Conservation (phyloP, 2,888 invertebrate species). For the Augiades crinisus region DNA sequence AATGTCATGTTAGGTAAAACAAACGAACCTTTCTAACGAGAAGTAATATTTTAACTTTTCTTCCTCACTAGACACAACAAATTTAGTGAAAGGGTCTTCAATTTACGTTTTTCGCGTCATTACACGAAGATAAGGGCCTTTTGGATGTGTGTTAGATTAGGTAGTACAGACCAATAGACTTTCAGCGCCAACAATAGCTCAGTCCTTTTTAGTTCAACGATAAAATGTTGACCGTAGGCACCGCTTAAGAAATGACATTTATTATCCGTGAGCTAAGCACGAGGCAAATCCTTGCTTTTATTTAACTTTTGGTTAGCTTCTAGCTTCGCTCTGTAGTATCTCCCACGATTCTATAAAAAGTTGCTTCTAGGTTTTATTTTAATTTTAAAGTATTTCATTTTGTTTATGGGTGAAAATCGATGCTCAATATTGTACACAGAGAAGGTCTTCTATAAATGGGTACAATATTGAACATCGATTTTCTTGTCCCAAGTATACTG, state of each 20-base stretch:
- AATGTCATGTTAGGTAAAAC: background rate
- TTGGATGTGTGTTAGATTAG: constrained; percentile 8
- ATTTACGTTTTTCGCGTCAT: constrained; percentile 24
- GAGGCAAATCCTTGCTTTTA: background rate
- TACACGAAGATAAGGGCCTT: constrained; percentile 23
- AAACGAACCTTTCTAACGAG: constrained; percentile 21
- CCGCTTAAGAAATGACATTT: background rate
- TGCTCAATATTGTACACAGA: too few species aligned
- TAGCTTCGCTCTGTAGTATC: too few species aligned
- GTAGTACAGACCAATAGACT: too few species aligned
- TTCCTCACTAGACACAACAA: constrained; percentile 22
- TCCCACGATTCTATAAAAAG: too few species aligned
- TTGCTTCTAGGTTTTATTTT: too few species aligned
- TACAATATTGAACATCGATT: too few species aligned
- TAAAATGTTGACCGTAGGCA: background rate
- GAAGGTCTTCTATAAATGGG: too few species aligned
- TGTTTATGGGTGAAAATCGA: too few species aligned
- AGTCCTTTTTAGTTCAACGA: background rate
- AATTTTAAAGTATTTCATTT: too few species aligned
- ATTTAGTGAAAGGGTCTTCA: constrained; percentile 23
- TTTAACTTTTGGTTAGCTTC: too few species aligned
- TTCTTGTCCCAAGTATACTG: too few species aligned
- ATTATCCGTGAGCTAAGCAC: background rate
- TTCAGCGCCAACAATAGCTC: background rate
- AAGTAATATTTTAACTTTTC: constrained; percentile 23